These are phyloP conservation scores for Fratercula arctica DNA, from an alignment of 2,797 vertebrate genomes.

Conservation along the genomic window DNA sequence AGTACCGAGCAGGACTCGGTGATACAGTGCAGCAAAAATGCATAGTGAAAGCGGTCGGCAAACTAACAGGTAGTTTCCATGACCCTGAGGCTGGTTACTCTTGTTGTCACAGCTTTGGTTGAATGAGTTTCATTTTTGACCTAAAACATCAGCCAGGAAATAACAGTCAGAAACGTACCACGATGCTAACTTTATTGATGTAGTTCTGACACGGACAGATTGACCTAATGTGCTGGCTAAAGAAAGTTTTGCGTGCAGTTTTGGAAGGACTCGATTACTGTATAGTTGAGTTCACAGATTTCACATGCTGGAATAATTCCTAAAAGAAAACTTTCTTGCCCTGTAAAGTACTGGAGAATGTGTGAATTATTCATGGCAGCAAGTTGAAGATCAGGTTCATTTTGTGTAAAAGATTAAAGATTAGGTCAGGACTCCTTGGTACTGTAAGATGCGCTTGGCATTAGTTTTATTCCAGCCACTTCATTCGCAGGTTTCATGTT, in stretches of 20 bases:
- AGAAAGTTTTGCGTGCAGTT: neutral
- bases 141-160: neutral
- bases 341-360: neutral
- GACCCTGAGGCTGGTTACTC: neutral
- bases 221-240: neutral
- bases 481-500: neutral
- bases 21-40: neutral
- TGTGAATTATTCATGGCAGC: neutral
- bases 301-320: neutral
- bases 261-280: neutral
- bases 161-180: neutral
- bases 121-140: conserved; percentile 18
- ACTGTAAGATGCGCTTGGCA: neutral
- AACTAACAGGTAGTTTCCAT: neutral
- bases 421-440: neutral
- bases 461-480: neutral
- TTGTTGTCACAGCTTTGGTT: neutral
- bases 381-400: neutral
- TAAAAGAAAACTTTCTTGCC: neutral
- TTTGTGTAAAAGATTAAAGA: neutral
- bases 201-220: neutral
- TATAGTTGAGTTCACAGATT: neutral
- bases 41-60: neutral
- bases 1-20: neutral
- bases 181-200: neutral